These are phyloP conservation scores for Oreortyx pictus DNA, from an alignment of 2,797 vertebrate species.

Conservation along the genomic window DNA sequence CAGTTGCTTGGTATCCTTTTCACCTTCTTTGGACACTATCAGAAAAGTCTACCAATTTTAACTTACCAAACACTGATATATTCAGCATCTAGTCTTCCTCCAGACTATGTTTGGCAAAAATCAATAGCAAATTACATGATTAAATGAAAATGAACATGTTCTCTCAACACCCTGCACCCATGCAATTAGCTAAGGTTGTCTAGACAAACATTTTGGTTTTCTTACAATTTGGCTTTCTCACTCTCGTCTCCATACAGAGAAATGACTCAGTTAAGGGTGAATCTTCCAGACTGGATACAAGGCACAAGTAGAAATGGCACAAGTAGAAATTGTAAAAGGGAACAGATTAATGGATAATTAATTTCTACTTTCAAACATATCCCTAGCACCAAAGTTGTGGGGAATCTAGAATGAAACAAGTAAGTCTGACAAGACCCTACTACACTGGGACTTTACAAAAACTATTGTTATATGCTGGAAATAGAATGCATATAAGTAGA, in stretches of 20 bases:
- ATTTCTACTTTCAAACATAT: neutral
- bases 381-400: neutral
- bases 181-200: neutral
- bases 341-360: neutral
- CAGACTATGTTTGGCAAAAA: neutral
- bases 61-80: neutral
- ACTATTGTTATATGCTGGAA: neutral
- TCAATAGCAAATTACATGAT: neutral
- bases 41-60: neutral
- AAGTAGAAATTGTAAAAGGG: neutral
- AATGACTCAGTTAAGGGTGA: neutral
- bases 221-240: neutral
- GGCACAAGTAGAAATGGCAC: neutral
- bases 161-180: neutral
- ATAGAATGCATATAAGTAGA: neutral
- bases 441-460: neutral
- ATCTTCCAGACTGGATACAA: neutral
- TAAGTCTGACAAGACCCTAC: neutral
- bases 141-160: neutral
- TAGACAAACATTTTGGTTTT: neutral
- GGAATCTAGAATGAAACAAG: neutral
- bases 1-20: neutral
- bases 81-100: neutral
- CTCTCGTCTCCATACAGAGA: neutral
- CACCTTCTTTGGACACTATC: neutral